Base-by-base conservation (phyloP, 2,113 vertebrate species). In the Euleptes europaea region DNA sequence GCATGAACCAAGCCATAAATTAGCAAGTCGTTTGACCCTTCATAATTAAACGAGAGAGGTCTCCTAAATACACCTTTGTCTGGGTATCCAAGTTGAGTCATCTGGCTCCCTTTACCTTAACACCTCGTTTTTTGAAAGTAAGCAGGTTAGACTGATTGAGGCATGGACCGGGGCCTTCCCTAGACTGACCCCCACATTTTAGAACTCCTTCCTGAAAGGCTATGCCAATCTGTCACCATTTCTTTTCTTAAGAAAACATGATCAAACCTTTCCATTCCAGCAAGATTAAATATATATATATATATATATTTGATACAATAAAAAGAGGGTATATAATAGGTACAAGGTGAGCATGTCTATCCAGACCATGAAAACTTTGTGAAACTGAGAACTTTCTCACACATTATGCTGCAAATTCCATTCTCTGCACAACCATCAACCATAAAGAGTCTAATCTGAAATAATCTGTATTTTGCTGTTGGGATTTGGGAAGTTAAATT, bases 1-100 rank as follows among this genome's bases (percentile, higher is more conserved):
- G 94, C 91, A 95, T 90, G 93, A 94, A 94, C 85, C 83, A 94
- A 83, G 83, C 89, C 85, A 91, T 94, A 93, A 94, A 94, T 91
- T 92, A 91, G 23, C 65, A 65, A 49, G 78, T 57, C 63, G 51
- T 51, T 72, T 57, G 42, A 66, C 82, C 85, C 84, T 80, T 86
- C 83, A 60, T 83, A 83, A 89, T 87, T 80, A 88, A 79, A 85
- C 76, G 84, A 84, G 86, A 81, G 72, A 78, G 74, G 78, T 60
- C 83, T 87, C 78, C 78, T 78, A 80, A 80, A 85, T 85, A 72
- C 54, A 85, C 84, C 76, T 79, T 85, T 85, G 84, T 80, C 77
- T 80, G 77, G n/a, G n/a, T 63, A 83, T 33, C n/a, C 54, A 74
- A 60, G 51, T 72, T 85, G 38, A 79, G 84, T 74, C 40, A 40